A percentile compares a stretch with the other conserved stretches of the same genome.
These are phyloP conservation scores for Microtus richardsoni DNA, from an alignment of 2,113 vertebrate species.

Conservation along the genomic window DNA sequence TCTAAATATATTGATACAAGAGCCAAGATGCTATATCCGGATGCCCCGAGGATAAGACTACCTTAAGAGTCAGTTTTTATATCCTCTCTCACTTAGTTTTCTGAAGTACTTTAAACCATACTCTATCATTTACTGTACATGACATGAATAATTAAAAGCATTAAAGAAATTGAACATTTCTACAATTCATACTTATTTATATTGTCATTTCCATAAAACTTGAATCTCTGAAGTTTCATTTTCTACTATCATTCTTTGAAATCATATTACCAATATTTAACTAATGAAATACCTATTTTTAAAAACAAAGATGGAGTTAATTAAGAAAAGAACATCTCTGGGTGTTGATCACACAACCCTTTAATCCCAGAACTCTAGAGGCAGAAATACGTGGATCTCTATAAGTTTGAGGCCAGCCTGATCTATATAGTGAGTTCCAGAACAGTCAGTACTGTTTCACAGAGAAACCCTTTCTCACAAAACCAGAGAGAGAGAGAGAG, in stretches of 20 bases:
- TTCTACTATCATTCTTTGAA: not conserved
- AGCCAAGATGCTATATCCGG: not conserved
- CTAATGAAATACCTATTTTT: not conserved
- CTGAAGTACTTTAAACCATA: not conserved
- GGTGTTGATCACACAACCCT: no score
- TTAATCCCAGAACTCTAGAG: no score
- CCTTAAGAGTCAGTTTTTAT: not conserved
- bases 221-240: constrained; percentile 22
- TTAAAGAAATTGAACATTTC: constrained; percentile 6
- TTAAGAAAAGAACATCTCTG: not conserved
- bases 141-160: not conserved
- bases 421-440: no score
- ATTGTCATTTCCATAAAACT: constrained; percentile 13
- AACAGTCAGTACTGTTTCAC: no score
- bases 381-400: no score
- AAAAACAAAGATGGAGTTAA: not conserved
- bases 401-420: no score
- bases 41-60: not conserved
- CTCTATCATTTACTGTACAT: not conserved
- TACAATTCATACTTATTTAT: not conserved
- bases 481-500: no score
- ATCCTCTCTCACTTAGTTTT: not conserved
- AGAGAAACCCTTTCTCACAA: no score
- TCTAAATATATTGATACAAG: not conserved
- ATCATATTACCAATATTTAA: constrained; percentile 6